Percentiles rank a stretch among this genome's conserved stretches.
Conservation (phyloP, 2,888 invertebrate genomes). For the Carterocephalus palaemon region DNA sequence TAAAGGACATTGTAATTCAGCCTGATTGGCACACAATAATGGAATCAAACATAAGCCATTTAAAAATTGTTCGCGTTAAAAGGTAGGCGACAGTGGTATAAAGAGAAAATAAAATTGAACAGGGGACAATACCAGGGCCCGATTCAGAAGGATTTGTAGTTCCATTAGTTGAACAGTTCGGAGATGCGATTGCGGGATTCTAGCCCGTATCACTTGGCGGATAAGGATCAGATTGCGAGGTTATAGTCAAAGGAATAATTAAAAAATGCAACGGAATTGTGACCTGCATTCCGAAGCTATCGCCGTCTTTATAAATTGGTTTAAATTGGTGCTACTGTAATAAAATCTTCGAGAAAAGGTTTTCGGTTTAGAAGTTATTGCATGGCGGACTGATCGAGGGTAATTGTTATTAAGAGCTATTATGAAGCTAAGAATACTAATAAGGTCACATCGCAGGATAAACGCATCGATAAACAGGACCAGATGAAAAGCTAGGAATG, state of each 20-base stretch:
- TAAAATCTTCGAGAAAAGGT: constrained; percentile 23
- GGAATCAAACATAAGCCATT: constrained; percentile 77
- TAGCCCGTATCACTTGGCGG: constrained; percentile 5
- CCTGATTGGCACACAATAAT: constrained; percentile 79
- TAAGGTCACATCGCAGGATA: constrained; percentile 3
- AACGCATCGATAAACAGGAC: constrained; percentile 4
- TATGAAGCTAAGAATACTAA: constrained; percentile 4
- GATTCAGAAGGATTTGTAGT: constrained; percentile 70
- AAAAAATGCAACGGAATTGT: constrained; percentile 55
- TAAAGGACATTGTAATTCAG: constrained; percentile 79
- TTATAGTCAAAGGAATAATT: constrained; percentile 40
- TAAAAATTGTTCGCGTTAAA: constrained; percentile 75
- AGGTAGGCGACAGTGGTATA: constrained; percentile 60
- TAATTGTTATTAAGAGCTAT: constrained; percentile 13
- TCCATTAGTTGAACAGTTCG: constrained; percentile 57
- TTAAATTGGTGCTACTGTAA: constrained; percentile 30
- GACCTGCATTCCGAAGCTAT: constrained; percentile 50
- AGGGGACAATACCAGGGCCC: constrained; percentile 69
- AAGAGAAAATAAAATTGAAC: constrained; percentile 66
- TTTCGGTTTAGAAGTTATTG: constrained; percentile 21
- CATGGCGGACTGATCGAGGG: constrained; percentile 13
- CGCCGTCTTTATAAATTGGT: constrained; percentile 43
- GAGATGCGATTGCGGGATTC: constrained; percentile 12
- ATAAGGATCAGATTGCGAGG: constrained; percentile 22
- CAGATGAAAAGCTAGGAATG: too few relatives aligned